These are phyloP conservation scores for Pelvicachromis taeniatus DNA, from an alignment of 2,113 vertebrate species.

Conservation along the genomic window DNA sequence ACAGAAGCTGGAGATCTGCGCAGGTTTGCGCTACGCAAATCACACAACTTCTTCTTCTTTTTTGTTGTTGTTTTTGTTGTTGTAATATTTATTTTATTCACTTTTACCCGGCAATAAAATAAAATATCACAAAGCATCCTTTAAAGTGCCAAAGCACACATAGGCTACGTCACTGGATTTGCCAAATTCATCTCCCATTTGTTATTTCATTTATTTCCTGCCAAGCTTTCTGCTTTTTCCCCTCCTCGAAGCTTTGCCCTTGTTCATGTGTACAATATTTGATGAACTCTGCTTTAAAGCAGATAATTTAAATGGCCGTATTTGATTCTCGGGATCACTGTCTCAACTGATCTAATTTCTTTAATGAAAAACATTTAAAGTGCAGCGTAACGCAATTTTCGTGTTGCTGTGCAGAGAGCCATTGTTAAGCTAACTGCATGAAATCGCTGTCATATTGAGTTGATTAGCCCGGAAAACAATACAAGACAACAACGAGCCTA, in stretches of 20 bases:
- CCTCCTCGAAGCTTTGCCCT: neutral
- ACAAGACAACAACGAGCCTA: neutral
- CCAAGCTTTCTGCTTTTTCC: neutral
- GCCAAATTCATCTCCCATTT: neutral
- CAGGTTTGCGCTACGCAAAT: neutral
- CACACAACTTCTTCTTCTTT: too few species aligned
- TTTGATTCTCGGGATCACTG: neutral
- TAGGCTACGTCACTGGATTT: neutral
- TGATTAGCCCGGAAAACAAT: neutral
- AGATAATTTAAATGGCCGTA: neutral
- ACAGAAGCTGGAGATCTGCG: neutral
- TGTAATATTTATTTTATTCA: neutral
- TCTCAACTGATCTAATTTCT: neutral
- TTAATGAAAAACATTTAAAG: neutral
- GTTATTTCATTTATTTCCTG: neutral
- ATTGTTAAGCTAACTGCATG: neutral
- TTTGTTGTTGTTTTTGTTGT: neutral
- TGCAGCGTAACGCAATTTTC: neutral
- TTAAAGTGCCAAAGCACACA: neutral
- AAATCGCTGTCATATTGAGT: too few species aligned
- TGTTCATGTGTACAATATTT: neutral
- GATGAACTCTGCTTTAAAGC: constrained; percentile 39
- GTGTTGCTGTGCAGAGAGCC: neutral
- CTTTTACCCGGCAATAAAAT: neutral
- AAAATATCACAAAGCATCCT: neutral